Conservation (phyloP, 1,140 invertebrate genomes). For the Drosophila nigrodunni region DNA sequence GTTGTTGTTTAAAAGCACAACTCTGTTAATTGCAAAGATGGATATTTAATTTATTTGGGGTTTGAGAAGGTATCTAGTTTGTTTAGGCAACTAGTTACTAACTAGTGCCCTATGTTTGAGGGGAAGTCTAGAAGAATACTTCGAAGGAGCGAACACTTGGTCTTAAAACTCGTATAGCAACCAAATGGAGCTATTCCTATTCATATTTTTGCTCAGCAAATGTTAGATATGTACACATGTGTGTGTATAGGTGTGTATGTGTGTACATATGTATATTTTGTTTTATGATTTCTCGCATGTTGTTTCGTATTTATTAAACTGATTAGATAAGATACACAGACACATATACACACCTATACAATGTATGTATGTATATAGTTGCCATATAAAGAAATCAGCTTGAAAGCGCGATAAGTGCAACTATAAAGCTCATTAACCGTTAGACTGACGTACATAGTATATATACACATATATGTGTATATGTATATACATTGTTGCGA, state of each 20-base stretch:
- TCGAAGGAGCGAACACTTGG: not conserved
- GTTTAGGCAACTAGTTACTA: no score
- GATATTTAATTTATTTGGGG: no score
- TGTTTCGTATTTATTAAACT: conserved; percentile 76
- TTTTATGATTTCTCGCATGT: conserved; percentile 74
- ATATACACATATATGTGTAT: conserved; percentile 25
- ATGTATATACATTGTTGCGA: conserved; percentile 16
- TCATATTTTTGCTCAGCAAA: conserved; percentile 51
- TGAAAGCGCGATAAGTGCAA: conserved; percentile 66
- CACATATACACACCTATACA: conserved; percentile 3
- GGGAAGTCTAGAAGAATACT: no score
- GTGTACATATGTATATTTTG: conserved; percentile 39
- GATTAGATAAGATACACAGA: conserved; percentile 72
- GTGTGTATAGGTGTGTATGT: not conserved
- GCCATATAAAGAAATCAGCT: conserved; percentile 60
- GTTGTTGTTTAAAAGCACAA: no score
- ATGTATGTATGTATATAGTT: conserved; percentile 21
- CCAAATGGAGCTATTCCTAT: conserved; percentile 28
- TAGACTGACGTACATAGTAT: conserved; percentile 17
- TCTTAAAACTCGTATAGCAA: conserved; percentile 31
- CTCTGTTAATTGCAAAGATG: no score
- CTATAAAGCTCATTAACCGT: conserved; percentile 53
- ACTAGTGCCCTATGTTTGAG: not conserved
- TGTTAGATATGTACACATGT: conserved; percentile 30
- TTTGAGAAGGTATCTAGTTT: no score